These are phyloP conservation scores for Syndactyla subalaris DNA, from an alignment of 2,797 vertebrate genomes.

Conservation along the genomic window DNA sequence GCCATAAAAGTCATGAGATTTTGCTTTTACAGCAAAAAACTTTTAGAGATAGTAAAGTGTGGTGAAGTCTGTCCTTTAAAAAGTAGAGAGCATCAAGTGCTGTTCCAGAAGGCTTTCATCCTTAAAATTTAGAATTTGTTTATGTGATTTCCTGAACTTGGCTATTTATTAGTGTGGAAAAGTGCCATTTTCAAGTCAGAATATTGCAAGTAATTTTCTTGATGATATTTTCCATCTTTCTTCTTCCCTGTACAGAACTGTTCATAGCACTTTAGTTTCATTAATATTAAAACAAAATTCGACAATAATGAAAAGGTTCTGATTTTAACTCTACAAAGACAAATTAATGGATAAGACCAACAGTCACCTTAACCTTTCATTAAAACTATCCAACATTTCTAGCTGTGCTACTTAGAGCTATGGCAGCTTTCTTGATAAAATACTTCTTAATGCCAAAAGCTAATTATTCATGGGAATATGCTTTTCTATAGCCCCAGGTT, in stretches of 20 bases:
- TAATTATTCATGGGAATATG: conserved; percentile 33
- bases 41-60: not conserved
- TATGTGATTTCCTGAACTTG: not conserved
- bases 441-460: conserved; percentile 37
- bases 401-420: not conserved
- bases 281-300: not conserved
- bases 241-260: not conserved
- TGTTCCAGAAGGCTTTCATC: not conserved
- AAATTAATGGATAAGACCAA: not conserved
- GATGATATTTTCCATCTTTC: not conserved
- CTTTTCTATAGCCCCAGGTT: conserved; percentile 33
- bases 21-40: not conserved
- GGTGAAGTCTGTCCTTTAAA: not conserved
- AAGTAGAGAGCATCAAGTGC: not conserved
- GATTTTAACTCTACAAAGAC: not conserved
- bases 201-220: not conserved
- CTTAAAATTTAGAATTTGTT: not conserved
- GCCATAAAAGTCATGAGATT: not conserved
- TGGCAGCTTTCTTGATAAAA: conserved; percentile 14
- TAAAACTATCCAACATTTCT: conserved; percentile 3
- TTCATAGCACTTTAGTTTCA: not conserved
- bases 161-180: not conserved
- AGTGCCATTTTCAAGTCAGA: not conserved
- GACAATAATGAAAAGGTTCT: not conserved
- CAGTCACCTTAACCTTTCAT: not conserved